phyloP scores from a whole-genome alignment of 1,140 invertebrate genomes.

The Lepidotrigona ventralis region DNA sequence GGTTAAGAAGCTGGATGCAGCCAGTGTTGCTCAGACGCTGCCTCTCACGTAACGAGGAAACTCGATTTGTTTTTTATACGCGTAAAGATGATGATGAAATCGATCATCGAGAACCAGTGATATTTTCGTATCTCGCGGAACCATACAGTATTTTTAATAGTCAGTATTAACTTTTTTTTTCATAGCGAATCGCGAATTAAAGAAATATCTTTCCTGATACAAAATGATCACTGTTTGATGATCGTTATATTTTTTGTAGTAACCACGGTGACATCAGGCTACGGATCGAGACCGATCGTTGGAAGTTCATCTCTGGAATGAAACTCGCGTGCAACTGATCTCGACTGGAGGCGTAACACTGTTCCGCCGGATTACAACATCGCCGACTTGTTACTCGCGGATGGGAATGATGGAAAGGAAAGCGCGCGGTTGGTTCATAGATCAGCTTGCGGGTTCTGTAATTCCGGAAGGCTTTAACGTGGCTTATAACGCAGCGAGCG shows the following conservation, averaged over 20 bases:
- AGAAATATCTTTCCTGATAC: too few species aligned
- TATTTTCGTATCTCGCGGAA: too few species aligned
- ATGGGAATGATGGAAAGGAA: constrained; percentile 6
- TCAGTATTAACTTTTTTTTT: too few species aligned
- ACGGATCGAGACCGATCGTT: too few species aligned
- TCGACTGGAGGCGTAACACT: not conserved
- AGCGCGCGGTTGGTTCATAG: constrained; percentile 41
- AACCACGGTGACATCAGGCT: too few species aligned
- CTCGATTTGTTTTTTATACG: not conserved
- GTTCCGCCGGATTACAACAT: constrained; percentile 14
- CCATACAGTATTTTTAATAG: too few species aligned
- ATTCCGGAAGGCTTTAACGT: constrained; percentile 56
- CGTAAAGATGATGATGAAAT: too few species aligned
- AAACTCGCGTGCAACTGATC: not conserved
- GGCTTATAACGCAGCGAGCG: constrained; percentile 25
- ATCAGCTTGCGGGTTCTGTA: constrained; percentile 55
- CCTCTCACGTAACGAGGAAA: not conserved
- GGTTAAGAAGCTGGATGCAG: not conserved
- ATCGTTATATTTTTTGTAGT: too few species aligned
- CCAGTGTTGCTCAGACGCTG: not conserved
- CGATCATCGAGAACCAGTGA: too few species aligned
- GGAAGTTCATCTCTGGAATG: not conserved
- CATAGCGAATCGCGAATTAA: too few species aligned
- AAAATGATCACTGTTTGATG: too few species aligned
- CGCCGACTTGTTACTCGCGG: not conserved